These are phyloP conservation scores for Loris lydekkerianus DNA, from an alignment of 2,797 vertebrate species.

Conservation along the genomic window DNA sequence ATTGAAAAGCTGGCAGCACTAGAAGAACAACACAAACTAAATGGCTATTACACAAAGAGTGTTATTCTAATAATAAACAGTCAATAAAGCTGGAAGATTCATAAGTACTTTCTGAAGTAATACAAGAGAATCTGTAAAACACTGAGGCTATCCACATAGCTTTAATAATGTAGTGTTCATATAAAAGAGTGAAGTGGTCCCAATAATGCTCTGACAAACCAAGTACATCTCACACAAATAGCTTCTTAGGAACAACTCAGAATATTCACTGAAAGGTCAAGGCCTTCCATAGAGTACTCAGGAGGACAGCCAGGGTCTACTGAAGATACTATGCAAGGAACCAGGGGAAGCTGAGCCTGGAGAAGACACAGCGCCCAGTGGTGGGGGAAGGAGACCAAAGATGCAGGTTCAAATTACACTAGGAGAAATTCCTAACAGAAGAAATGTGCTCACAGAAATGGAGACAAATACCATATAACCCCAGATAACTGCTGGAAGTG, in stretches of 20 bases:
- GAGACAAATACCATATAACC: background rate
- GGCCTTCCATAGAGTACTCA: background rate
- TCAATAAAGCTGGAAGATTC: background rate
- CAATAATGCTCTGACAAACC: background rate
- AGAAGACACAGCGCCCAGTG: background rate
- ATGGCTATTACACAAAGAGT: slow-evolving; percentile 46
- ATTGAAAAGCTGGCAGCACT: slow-evolving; percentile 11
- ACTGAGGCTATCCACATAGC: background rate
- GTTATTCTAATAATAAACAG: background rate
- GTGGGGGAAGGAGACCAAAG: background rate
- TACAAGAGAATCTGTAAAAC: background rate
- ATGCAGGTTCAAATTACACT: background rate
- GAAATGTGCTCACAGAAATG: background rate
- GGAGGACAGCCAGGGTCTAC: background rate
- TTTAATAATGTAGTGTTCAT: background rate
- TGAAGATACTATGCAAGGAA: background rate
- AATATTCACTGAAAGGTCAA: background rate
- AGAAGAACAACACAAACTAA: slow-evolving; percentile 56
- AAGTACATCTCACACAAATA: background rate
- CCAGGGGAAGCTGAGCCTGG: background rate
- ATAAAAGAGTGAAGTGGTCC: background rate
- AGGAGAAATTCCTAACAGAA: background rate
- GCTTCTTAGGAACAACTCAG: background rate
- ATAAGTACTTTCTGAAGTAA: background rate
- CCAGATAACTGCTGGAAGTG: too few species aligned